Evolutionary conservation across 2,888 invertebrate species (phyloP), one percentile per base, ranked within the genome.

Genomic region (Conomelus anceps): DNA sequence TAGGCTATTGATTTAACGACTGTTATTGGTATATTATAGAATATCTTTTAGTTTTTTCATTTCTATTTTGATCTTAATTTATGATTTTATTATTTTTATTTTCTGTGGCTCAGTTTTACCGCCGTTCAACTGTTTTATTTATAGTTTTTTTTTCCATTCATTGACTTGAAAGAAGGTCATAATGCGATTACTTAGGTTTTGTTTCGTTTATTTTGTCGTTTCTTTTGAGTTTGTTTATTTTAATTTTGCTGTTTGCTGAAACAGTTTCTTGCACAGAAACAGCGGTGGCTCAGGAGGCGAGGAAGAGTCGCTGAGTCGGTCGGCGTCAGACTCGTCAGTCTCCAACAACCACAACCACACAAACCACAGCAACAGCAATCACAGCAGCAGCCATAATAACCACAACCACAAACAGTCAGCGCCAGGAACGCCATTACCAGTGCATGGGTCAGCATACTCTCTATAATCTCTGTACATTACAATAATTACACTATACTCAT

Each of bases 251-350:
- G 13, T 63, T 7, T 63, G 63, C n/a, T 63, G 63, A 63, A 63
- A 7, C 63, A 63, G 63, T 63, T 63, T 34, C 87, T 89, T 90
- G 22, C 23, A 22, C 89, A 92, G 92, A 88, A 92, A 92, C 90
- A 92, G 92, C 88, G 97, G 97, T 92, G 97, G 97, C 89, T 96
- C 96, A 91, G 95, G 95, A 93, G 96, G 96, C 92, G 96, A 96
- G 92, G 96, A 96, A 92, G 96, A 96, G 92, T 98, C 98, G 89
- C 94, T 98, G 88, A 98, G 98, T 92, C 96, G 98, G 93, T 98
- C 98, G 91, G 98, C 97, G 91, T 98, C 98, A 88, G 98, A 98
- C 94, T 98, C 97, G 92, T 98, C 98, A 92, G 98, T 98, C 92
- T 95, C 90, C n/a, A 90, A 95, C 91, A 95, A 95, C 92, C 94